Evolutionary conservation across 2,113 vertebrate genomes (phyloP).

Genomic region (Etheostoma cragini): DNA sequence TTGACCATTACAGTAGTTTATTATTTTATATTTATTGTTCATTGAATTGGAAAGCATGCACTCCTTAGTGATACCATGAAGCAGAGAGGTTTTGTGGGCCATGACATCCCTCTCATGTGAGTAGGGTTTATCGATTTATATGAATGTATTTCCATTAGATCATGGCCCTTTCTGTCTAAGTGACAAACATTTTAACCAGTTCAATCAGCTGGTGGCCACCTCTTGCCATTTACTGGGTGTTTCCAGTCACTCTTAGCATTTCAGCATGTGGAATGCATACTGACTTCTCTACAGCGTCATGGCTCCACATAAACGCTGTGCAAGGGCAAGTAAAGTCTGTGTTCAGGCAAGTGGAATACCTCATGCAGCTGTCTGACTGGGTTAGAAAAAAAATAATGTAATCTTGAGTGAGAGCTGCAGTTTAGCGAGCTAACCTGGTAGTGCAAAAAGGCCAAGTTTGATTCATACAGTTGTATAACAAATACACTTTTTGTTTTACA

Average conservation of each 20-base stretch:
- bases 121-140: background rate
- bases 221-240: background rate
- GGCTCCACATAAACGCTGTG: too few relatives aligned
- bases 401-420: too few relatives aligned
- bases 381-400: too few relatives aligned
- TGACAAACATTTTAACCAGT: conserved; percentile 8
- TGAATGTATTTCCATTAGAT: conserved; percentile 14
- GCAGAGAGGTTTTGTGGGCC: background rate
- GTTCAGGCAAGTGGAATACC: too few relatives aligned
- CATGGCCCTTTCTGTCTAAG: background rate
- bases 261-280: conserved; percentile 23
- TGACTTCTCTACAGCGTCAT: background rate
- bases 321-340: too few relatives aligned
- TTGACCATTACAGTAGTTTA: conserved; percentile 31
- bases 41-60: background rate
- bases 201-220: background rate
- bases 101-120: background rate
- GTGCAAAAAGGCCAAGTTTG: too few relatives aligned
- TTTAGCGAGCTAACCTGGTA: too few relatives aligned
- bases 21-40: conserved; percentile 37
- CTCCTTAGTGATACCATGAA: background rate
- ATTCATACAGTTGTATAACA: too few relatives aligned
- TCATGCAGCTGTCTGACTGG: too few relatives aligned
- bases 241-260: conserved; percentile 22
- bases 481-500: too few relatives aligned